Base-by-base conservation (phyloP, 2,888 invertebrate species). In the Gnatocerus cornutus region DNA sequence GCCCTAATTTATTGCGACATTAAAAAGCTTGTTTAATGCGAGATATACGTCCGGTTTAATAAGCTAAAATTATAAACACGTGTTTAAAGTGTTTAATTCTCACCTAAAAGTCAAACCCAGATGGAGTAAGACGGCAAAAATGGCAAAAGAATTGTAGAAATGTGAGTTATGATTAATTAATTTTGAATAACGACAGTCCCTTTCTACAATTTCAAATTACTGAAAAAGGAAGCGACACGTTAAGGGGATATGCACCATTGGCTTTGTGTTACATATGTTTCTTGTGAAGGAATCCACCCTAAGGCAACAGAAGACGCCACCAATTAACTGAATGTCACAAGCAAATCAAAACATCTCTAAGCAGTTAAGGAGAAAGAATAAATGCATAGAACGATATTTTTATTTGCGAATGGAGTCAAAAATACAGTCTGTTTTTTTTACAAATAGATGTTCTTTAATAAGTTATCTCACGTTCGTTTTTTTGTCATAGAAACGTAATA, bases 231-330 rank as follows among this genome's bases (percentile, higher is more conserved):
- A 65, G 39, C 61, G 58, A 10, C 58, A 41, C 46, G 41, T 69
- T 65, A 45, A 65, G 29, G 33, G 69, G 69, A 69, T 56, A 59
- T 27, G 69, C 59, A n/a, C 46, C 39, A 69, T 69, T 69, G 58
- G 46, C 9, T 63, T 30, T 27, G 27, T 37, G 50, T 50, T 61
- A 61, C 46, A 62, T 13, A 14, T 50, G 50, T 55, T 41, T 29
- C 61, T 48, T 45, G 10, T 58, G 58, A 6, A 27, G 29, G 41
- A 13, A 41, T 10, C 46, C 29, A 7, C 59, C 59, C 59, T 41
- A 56, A 41, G 41, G 41, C 56, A 56, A 27, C 14, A 13, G 27
- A 43, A 59, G 43, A 45, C 59, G 59, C 59, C 59, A 59, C 33
- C 59, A 59, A 59, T 59, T 59, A 59, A 30, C 14, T 12, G n/a